Evolutionary conservation across 2,888 invertebrate genomes (phyloP).

Genomic region (Pterostichus madidus): DNA sequence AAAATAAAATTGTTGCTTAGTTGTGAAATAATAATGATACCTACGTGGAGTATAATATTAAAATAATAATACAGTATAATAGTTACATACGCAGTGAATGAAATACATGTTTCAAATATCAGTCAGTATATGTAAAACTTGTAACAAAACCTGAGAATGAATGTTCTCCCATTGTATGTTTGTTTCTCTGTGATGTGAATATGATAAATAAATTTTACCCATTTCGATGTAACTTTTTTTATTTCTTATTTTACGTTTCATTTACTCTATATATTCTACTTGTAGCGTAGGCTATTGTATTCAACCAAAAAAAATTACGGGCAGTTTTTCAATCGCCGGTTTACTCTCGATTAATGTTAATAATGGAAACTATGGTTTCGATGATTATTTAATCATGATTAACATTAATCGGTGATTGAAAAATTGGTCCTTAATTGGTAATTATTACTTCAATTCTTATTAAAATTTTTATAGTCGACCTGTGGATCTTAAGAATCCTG

Average conservation of each 20-base stretch:
- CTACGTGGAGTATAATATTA: slow-evolving; percentile 72
- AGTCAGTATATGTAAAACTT: slow-evolving; percentile 76
- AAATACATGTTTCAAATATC: slow-evolving; percentile 76
- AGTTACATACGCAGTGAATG: slow-evolving; percentile 73
- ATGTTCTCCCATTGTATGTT: slow-evolving; percentile 77
- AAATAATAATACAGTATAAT: slow-evolving; percentile 73
- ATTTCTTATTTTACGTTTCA: slow-evolving; percentile 7
- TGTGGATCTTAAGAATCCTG: too few relatives aligned
- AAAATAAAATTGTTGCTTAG: slow-evolving; percentile 75
- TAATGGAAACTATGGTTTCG: too few relatives aligned
- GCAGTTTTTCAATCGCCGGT: too few relatives aligned
- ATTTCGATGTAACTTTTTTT: slow-evolving; percentile 73
- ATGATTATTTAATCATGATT: too few relatives aligned
- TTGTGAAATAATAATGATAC: slow-evolving; percentile 74
- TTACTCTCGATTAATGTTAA: too few relatives aligned
- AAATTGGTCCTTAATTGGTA: too few relatives aligned
- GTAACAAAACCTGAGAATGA: slow-evolving; percentile 75
- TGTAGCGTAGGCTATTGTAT: too few relatives aligned
- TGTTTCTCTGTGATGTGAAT: slow-evolving; percentile 78
- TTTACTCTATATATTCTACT: too few relatives aligned
- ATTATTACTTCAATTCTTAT: too few relatives aligned
- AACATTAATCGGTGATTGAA: too few relatives aligned
- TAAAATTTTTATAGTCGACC: too few relatives aligned
- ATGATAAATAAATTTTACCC: slow-evolving; percentile 77
- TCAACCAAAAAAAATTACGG: too few relatives aligned